Evolutionary conservation across 2,888 invertebrate genomes (phyloP).

Genomic region (Limnephilus rhombicus): DNA sequence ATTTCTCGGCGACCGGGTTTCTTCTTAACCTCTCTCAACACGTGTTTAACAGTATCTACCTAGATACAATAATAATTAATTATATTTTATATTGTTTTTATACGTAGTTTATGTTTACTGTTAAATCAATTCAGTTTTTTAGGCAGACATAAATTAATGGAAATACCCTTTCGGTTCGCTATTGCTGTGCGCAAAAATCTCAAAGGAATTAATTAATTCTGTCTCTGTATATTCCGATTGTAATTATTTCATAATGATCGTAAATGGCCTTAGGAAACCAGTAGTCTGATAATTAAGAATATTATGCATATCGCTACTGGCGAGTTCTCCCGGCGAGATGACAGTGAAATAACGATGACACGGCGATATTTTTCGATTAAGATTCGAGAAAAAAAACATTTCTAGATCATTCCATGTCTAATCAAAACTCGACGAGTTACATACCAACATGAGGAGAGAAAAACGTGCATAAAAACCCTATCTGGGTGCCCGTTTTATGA

Average conservation of each 20-base stretch:
- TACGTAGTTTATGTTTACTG: background rate
- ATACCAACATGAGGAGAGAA: background rate
- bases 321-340: background rate
- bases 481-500: background rate
- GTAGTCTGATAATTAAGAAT: background rate
- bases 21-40: background rate
- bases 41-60: background rate
- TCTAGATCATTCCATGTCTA: constrained; percentile 39
- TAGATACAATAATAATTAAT: background rate
- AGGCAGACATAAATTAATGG: background rate
- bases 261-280: constrained; percentile 7
- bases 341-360: constrained; percentile 37
- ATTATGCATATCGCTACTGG: constrained; percentile 36
- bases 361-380: constrained; percentile 47
- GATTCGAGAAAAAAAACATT: constrained; percentile 26
- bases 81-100: background rate
- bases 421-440: constrained; percentile 19
- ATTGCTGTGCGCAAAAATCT: background rate
- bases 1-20: too few relatives aligned
- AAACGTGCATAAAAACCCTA: background rate
- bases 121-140: background rate
- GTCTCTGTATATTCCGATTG: background rate
- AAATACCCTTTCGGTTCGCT: background rate
- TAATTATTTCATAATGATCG: constrained; percentile 5
- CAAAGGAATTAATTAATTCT: background rate